Evolutionary conservation across 2,797 vertebrate species (phyloP), one percentile per base, ranked within the genome.

Genomic region (Neopelma chrysocephalum): DNA sequence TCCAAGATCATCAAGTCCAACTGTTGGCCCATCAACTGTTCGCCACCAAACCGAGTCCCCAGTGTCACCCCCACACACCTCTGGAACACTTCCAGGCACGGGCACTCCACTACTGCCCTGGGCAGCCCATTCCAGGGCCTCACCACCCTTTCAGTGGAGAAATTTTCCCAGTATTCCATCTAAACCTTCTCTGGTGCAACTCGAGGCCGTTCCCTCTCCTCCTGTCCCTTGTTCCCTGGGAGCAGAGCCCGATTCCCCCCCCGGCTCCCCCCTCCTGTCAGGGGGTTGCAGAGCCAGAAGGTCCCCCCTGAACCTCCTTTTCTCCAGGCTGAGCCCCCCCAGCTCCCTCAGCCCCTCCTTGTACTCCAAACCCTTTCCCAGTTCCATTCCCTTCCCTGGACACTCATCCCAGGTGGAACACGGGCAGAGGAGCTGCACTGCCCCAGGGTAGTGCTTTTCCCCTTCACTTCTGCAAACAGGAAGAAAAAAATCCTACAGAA

Each of bases 151-250:
- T 11, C 23, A 38, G 38, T 0, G 2, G 16, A 53, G n/a, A 58
- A 9, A n/a, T 65, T 65, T 58, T 4, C 38, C 45, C 51, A 25
- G 0, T 66, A 57, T 38, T 29, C 19, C 8, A 38, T 17, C 60
- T 17, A 57, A 58, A n/a, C 38, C 53, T 45, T 60, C 26, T 10
- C 32, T 29, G 48, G 31, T 21, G 42, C 42, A 50, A 6, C 65
- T 3, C 27, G 32, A n/a, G 25, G 27, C 38, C 0, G 0, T 51
- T 72, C 18, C 32, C 9, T 65, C 51, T 23, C 48, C 10, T 57
- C 26, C 21, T 32, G 15, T 23, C 18, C 31, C 58, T 12, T 57
- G 32, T n/a, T 57, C 54, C 32, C 54, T 31, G 53, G 31, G 53
- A 32, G 53, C 31, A 54, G 53, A 54, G 31, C 31, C 53, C 11